Base-by-base conservation (phyloP, 2,888 invertebrate species). In the Trichopria drosophilae region DNA sequence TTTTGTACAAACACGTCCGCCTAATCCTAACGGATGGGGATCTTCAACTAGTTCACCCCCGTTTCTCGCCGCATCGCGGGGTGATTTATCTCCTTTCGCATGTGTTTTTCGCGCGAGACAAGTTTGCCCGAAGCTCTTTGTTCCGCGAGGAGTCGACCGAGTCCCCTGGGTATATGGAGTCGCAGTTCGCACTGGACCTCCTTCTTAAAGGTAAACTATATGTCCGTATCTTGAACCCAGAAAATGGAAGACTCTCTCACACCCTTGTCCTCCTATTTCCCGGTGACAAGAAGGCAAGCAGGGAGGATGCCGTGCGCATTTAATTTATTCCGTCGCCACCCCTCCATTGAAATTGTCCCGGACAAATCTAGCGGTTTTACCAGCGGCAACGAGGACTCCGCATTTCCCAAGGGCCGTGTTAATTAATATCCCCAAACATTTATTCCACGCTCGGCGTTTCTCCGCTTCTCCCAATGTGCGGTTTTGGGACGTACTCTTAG, bases 11-110 rank as follows among this genome's bases (percentile, higher is more conserved):
- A 63, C 59, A 63, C 58, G 57, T 55, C 58, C 56, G 47, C 60
- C 58, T 65, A 68, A 67, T 65, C 62, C 63, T 64, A 64, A 67
- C 64, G 62, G 67, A 69, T 66, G 67, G 66, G 63, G 61, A 61
- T 61, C 61, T 63, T 53, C 53, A 24, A 24, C 26, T 9, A n/a
- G 29, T 19, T 26, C n/a, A 22, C 26, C 23, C 13, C 16, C 4
- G 58, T 58, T 55, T 59, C 57, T 58, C 57, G 61, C 59, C 62
- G 47, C 41, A 34, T 41, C 52, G 49, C 59, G 35, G 51, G 57
- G 65, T 65, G 64, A 65, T 67, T 64, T 66, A 64, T 67, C 55
- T 51, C 60, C 55, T 45, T 23, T 28, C 41, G 15, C 16, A 13
- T 20, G 18, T n/a, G n/a, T n/a, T n/a, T n/a, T n/a, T n/a, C n/a